Evolutionary conservation across 2,113 vertebrate species (phyloP), one percentile per base, ranked within the genome.

Genomic region (Oreocharis arfaki): DNA sequence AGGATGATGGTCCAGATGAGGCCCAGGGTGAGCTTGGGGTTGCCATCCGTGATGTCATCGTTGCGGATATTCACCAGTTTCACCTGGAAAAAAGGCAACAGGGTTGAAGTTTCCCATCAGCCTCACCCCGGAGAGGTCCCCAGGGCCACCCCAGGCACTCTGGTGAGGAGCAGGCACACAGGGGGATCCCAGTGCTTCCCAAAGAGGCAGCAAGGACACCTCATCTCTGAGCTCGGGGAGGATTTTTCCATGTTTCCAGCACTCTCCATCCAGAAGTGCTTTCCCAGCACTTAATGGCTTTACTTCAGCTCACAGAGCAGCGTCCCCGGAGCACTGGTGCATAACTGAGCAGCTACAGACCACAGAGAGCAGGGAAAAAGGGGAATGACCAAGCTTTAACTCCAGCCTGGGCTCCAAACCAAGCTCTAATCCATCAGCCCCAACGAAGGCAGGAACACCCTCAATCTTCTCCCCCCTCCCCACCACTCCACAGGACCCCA

Each of bases 1-100:
- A 99, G 98, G 97, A 99, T 99, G 97, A 99, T 99, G 61, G 99
- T 99, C 99, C 99, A 99, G 96, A 99, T 99, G 94, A 99, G 98
- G 56, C 99, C 99, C 84, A 99, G 95, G 16, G 99, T 99, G 92
- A 99, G 98, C 96, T 99, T 99, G 89, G 99, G 99, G 96, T 99
- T 99, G 56, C 99, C 99, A 3, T 99, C 99, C 0, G 99, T 99
- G 96, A 99, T 99, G 98, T 99, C 99, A 95, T 99, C 99, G 0
- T 99, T 99, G 77, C 99, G 98, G 71, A 99, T 99, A 94, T 99
- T 99, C 95, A 99, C 99, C 87, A 99, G 97, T 91, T 99, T 99
- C 97, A 99, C 99, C 99, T 99, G 96, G 15, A 90, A 84, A 93
- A 56, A 94, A 94, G 75, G 79, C 9, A 22, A 42, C 2, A 0